phyloP scores from a whole-genome alignment of 37 sponge, comb jelly and placozoan genomes.

The Mnemiopsis leidyi region DNA sequence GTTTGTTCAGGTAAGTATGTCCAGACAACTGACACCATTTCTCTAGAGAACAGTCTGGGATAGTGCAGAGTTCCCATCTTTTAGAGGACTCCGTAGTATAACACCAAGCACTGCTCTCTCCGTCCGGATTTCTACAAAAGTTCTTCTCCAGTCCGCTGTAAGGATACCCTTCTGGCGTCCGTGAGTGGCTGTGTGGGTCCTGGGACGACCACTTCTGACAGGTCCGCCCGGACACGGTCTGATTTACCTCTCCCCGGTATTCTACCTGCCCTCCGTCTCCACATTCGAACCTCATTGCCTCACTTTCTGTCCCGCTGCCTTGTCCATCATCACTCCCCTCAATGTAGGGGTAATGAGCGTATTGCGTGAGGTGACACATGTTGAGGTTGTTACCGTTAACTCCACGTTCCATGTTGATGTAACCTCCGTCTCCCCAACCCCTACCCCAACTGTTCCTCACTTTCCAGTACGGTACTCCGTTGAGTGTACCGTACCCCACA shows the following conservation, averaged over 20 bases:
- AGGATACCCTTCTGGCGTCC: neutral
- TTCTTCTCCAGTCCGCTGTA: neutral
- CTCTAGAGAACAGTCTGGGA: neutral
- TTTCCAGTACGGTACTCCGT: neutral
- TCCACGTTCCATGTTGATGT: slow-evolving; percentile 36
- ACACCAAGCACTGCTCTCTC: neutral
- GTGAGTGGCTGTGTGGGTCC: neutral
- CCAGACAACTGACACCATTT: neutral
- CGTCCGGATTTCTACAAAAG: neutral
- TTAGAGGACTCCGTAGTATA: neutral
- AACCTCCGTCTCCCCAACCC: slow-evolving; percentile 12
- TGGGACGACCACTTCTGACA: neutral
- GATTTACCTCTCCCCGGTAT: neutral
- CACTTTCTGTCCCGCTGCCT: neutral
- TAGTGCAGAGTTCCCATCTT: neutral
- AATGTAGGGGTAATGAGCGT: neutral
- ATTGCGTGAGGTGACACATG: neutral
- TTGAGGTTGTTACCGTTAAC: neutral
- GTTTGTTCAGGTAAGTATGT: neutral
- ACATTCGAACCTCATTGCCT: neutral
- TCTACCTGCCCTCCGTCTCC: neutral
- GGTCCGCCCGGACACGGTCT: neutral
- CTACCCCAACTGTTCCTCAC: slow-evolving; percentile 30
- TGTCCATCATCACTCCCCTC: neutral
- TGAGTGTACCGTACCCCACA: neutral